phyloP scores from a whole-genome alignment of 1,140 invertebrate species.

The Linepithema humile region DNA sequence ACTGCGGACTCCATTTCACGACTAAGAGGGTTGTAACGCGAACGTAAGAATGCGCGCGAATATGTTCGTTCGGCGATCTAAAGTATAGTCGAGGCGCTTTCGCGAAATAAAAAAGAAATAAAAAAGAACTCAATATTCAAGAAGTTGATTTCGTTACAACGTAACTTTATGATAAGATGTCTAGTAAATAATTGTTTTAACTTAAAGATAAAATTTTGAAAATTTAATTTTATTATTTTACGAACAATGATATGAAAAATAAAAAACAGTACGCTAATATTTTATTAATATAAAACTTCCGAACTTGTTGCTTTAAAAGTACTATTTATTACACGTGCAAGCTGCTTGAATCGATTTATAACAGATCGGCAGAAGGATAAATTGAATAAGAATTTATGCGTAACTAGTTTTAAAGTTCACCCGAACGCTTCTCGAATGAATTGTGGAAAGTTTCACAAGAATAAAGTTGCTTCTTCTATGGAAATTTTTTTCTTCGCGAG shows the following conservation, averaged over 20 bases:
- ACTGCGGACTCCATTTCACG: not conserved
- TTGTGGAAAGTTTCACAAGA: not conserved
- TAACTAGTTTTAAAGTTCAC: constrained; percentile 1
- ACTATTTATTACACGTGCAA: not conserved
- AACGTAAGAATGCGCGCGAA: constrained; percentile 5
- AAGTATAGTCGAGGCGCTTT: not conserved
- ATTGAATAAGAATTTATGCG: constrained; percentile 18
- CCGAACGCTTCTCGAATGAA: not conserved
- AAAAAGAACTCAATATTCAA: not conserved
- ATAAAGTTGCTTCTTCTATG: not conserved
- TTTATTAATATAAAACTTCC: not conserved
- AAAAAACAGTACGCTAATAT: not conserved
- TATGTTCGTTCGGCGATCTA: not conserved
- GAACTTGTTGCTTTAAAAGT: not conserved
- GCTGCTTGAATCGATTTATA: not conserved
- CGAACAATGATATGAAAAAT: not conserved
- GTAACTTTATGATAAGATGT: not conserved
- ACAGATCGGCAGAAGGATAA: not conserved
- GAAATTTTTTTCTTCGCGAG: constrained; percentile 18
- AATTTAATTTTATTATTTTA: not conserved
- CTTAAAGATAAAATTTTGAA: not conserved
- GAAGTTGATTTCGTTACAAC: not conserved
- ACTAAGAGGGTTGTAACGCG: not conserved
- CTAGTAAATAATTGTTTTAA: not conserved
- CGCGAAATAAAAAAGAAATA: not conserved